Base-by-base conservation (phyloP, 2,888 invertebrate species). In the Tinea semifulvella region DNA sequence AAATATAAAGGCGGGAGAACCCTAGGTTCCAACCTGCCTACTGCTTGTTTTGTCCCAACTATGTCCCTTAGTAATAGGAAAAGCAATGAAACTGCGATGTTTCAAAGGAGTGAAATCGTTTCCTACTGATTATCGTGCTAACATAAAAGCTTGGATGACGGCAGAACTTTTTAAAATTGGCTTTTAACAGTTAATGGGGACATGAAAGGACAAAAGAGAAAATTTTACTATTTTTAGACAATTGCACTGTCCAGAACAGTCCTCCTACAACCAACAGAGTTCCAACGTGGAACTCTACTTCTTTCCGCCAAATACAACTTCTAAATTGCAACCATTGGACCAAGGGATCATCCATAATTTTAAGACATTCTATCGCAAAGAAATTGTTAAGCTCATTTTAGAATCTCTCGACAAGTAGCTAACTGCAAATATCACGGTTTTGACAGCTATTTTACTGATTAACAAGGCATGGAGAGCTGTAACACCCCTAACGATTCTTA, bases 391-490 rank as follows among this genome's bases (percentile, higher is more conserved):
- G 40, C 45, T 48, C 42, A 35, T 48, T 42, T 31, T 31, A 31
- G 45, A 46, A 48, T 49, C 47, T 45, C 49, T 49, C 43, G 40
- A 49, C 45, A 49, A 48, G 46, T 47, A 48, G 48, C 25, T 36
- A 48, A 48, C 46, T 50, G 47, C 47, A 17, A 47, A 47, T 50
- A 50, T 50, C 46, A 50, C 46, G 46, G 47, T 50, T 48, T 44
- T 50, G 50, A 47, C 48, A 46, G 50, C 50, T 47, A 48, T 49
- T 46, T 47, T 46, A 46, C 46, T 42, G 42, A 46, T 48, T 48
- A 46, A 50, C 48, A 48, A 46, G 40, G 48, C 47, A 48, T 48
- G 47, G 50, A 47, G 48, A 47, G 45, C 48, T 50, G 48, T 50
- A 47, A 47, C 45, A 46, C 46, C 46, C 46, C 48, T 47, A 50